Percentiles rank a stretch among this genome's conserved stretches.
These are phyloP conservation scores for Dorcus hopei DNA, from an alignment of 2,888 invertebrate genomes.

Conservation along the genomic window DNA sequence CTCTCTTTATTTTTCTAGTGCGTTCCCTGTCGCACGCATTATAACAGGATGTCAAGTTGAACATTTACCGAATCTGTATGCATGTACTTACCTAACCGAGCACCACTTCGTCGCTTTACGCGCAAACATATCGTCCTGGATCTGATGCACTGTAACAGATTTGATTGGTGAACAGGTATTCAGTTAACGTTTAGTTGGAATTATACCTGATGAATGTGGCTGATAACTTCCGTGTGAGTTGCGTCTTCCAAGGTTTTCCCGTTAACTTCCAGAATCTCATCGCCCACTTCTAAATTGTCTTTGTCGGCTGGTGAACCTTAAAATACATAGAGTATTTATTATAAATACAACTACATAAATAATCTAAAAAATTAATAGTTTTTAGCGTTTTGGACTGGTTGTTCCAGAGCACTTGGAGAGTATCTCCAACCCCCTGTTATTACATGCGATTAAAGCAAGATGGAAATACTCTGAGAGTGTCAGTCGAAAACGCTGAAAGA, in stretches of 20 bases:
- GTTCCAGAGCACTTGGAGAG: too few species aligned
- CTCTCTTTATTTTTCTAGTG: too few species aligned
- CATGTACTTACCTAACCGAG: conserved; percentile 75
- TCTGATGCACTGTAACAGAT: conserved; percentile 85
- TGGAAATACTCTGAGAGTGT: too few species aligned
- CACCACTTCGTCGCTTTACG: conserved; percentile 84
- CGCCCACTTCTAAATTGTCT: conserved; percentile 91
- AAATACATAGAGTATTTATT: conserved; percentile 20
- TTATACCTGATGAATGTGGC: conserved; percentile 89
- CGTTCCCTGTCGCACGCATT: too few species aligned
- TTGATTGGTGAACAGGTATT: conserved; percentile 29
- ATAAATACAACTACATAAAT: too few species aligned
- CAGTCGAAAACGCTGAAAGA: too few species aligned
- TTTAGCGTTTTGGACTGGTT: too few species aligned
- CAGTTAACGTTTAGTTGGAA: background rate
- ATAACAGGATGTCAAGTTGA: too few species aligned
- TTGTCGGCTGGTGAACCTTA: conserved; percentile 87
- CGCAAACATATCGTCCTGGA: conserved; percentile 92
- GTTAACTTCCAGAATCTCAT: conserved; percentile 97
- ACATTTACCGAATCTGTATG: too few species aligned
- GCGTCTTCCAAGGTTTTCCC: conserved; percentile 89
- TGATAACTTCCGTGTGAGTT: conserved; percentile 87
- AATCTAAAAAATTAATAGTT: too few species aligned
- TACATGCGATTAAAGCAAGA: too few species aligned
- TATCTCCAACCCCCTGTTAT: too few species aligned